A percentile compares a stretch with the other conserved stretches of the same genome.
Evolutionary conservation across 2,888 invertebrate species (phyloP).

Genomic region (Melanotus villosus): DNA sequence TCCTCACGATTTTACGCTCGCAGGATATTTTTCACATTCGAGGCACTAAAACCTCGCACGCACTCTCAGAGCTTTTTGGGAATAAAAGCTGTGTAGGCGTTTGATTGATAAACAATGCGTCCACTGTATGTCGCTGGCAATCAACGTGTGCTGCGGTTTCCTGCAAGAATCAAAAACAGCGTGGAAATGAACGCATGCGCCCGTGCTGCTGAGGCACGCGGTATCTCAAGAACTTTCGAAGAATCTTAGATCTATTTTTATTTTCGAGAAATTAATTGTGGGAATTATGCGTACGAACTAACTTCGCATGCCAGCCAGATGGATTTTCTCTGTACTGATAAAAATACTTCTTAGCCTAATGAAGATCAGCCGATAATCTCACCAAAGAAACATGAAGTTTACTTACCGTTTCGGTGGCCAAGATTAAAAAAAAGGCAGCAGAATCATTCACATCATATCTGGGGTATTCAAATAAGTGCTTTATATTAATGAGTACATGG

Average conservation of each 20-base stretch:
- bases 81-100: conserved; percentile 36
- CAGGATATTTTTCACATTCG: conserved; percentile 1
- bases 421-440: no score
- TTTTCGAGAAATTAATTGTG: conserved; percentile 13
- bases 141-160: conserved; percentile 60
- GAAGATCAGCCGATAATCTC: background rate
- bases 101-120: conserved; percentile 59
- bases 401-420: background rate
- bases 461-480: no score
- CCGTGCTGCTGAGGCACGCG: conserved; percentile 50
- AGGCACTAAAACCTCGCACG: background rate
- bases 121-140: conserved; percentile 59
- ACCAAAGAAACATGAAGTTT: no score
- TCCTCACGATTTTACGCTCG: conserved; percentile 5
- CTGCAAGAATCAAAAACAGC: conserved; percentile 62
- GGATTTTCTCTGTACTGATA: conserved; percentile 10
- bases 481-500: no score
- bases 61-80: conserved; percentile 9
- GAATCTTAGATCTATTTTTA: conserved; percentile 26
- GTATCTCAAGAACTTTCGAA: conserved; percentile 43
- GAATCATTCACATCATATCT: no score
- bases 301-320: conserved; percentile 5
- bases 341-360: conserved; percentile 8
- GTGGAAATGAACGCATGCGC: conserved; percentile 61
- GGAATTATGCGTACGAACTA: conserved; percentile 11